phyloP scores from a whole-genome alignment of 2,113 vertebrate species.

The Turnix velox region DNA sequence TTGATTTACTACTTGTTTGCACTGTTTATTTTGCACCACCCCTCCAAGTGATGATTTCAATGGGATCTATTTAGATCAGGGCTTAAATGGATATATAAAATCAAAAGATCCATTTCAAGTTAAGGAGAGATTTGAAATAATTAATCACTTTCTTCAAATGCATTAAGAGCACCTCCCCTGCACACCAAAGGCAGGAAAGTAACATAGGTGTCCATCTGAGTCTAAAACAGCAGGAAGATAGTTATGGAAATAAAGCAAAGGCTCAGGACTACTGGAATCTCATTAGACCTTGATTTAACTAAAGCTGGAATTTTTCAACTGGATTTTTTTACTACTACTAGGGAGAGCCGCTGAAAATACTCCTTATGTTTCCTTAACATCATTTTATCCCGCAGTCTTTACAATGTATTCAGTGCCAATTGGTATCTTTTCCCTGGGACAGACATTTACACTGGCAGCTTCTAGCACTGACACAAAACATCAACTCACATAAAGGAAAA shows the following conservation, averaged over 20 bases:
- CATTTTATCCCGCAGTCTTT: not conserved
- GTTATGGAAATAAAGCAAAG: not conserved
- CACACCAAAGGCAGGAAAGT: not conserved
- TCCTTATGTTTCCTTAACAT: not conserved
- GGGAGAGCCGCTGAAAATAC: not conserved
- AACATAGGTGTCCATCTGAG: not conserved
- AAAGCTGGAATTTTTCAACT: not conserved
- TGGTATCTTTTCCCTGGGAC: not conserved
- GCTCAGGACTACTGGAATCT: not conserved
- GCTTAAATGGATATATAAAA: not conserved
- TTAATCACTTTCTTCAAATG: not conserved
- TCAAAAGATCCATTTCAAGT: not conserved
- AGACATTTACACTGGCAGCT: not conserved
- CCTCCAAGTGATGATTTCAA: not conserved
- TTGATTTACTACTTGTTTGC: not conserved
- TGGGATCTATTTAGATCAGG: not conserved
- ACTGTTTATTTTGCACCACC: accelerated
- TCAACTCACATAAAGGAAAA: not conserved
- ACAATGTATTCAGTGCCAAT: not conserved
- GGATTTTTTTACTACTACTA: not conserved
- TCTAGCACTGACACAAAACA: not conserved
- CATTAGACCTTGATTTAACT: not conserved
- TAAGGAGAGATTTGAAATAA: not conserved
- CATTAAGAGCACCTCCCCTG: not conserved
- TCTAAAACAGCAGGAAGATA: not conserved